A percentile compares a stretch with the other conserved stretches of the same genome.
These are phyloP conservation scores for Blastobasis adustella DNA, from an alignment of 2,888 invertebrate species.

Conservation along the genomic window DNA sequence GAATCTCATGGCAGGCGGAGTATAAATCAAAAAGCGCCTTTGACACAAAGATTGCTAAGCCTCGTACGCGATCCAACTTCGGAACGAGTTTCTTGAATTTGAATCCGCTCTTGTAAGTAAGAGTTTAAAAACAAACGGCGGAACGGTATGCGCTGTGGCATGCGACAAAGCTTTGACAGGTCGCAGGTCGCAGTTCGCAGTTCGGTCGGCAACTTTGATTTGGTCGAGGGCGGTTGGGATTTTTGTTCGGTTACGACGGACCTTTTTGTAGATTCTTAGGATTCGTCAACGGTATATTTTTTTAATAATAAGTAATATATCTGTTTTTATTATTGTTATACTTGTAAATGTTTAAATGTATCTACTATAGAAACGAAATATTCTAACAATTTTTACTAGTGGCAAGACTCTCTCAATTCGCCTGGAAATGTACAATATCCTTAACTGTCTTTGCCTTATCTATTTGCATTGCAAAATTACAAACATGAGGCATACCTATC, in stretches of 20 bases:
- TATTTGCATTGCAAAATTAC: too few species aligned
- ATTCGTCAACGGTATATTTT: neutral
- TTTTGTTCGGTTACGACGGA: neutral
- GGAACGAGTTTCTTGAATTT: slow-evolving; percentile 44
- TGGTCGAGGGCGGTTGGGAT: slow-evolving; percentile 19
- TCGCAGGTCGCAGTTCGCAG: slow-evolving; percentile 33
- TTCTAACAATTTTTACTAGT: too few species aligned
- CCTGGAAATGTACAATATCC: too few species aligned
- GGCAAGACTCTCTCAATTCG: too few species aligned
- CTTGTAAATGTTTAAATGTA: too few species aligned
- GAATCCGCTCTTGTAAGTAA: slow-evolving; percentile 39
- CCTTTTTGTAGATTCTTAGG: neutral
- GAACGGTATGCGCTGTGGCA: slow-evolving; percentile 42
- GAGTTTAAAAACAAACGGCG: slow-evolving; percentile 57
- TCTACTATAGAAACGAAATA: too few species aligned
- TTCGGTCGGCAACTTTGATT: slow-evolving; percentile 39
- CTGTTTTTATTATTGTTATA: too few species aligned
- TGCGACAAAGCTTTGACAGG: slow-evolving; percentile 58
- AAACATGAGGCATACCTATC: too few species aligned
- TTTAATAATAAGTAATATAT: too few species aligned
- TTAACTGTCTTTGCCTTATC: too few species aligned
- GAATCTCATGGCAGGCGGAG: neutral
- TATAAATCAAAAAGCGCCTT: slow-evolving; percentile 34
- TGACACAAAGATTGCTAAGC: slow-evolving; percentile 35
- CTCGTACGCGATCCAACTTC: slow-evolving; percentile 32